Percentiles rank a stretch among this genome's conserved stretches.
Evolutionary conservation across 2,888 invertebrate species (phyloP).

Genomic region (Arctia plantaginis): DNA sequence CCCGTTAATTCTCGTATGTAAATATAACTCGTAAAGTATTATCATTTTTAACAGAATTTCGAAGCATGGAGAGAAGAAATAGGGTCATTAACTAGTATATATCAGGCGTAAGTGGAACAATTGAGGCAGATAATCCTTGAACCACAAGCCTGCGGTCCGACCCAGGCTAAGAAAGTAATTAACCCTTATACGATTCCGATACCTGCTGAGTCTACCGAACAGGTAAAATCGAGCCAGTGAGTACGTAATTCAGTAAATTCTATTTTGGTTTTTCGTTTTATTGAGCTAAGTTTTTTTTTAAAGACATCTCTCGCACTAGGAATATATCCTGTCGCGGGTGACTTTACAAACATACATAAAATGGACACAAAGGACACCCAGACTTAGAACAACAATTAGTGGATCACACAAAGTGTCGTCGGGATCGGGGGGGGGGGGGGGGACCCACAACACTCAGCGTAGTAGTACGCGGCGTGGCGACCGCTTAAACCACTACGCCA

Average conservation of each 20-base stretch:
- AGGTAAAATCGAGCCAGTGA: conserved; percentile 25
- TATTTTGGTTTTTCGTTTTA: conserved; percentile 7
- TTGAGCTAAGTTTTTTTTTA: background rate
- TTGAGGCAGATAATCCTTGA: conserved; percentile 36
- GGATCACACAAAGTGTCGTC: no score
- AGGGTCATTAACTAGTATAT: conserved; percentile 52
- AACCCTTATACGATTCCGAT: conserved; percentile 46
- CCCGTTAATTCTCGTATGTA: background rate
- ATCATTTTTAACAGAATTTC: background rate
- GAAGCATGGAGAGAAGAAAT: conserved; percentile 28
- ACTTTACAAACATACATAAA: no score
- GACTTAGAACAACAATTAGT: no score
- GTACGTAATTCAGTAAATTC: conserved; percentile 6
- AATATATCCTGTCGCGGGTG: no score
- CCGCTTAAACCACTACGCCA: no score
- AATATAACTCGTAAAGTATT: background rate
- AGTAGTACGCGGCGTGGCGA: no score
- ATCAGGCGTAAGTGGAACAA: conserved; percentile 50
- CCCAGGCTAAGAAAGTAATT: conserved; percentile 58
- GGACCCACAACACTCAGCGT: no score
- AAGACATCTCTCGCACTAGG: no score
- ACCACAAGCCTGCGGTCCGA: conserved; percentile 34
- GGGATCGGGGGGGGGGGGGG: no score
- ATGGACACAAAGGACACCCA: no score
- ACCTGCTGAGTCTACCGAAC: conserved; percentile 21